Evolutionary conservation across 2,113 vertebrate species (phyloP).

Genomic region (Engystomops pustulosus): DNA sequence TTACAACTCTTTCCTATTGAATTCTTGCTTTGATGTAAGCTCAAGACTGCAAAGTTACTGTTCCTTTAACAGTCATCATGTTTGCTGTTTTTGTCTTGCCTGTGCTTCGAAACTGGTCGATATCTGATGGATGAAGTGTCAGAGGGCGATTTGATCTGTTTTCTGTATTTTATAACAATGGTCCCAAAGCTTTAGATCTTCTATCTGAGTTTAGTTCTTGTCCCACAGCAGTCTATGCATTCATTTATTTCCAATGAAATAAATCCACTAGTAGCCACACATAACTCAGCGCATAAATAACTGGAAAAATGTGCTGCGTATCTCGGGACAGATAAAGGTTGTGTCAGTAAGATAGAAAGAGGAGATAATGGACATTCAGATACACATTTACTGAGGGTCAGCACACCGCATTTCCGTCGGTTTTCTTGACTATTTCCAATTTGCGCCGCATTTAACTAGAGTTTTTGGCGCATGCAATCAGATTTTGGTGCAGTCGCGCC

Average conservation of each 20-base stretch:
- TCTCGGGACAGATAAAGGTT: not conserved
- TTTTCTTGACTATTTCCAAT: too few relatives aligned
- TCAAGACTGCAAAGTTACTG: too few relatives aligned
- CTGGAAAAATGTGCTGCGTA: not conserved
- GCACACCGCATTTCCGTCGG: too few relatives aligned
- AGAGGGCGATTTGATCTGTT: not conserved
- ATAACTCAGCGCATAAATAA: not conserved
- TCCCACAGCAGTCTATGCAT: not conserved
- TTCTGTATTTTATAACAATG: not conserved
- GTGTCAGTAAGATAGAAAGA: not conserved
- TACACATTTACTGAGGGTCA: too few relatives aligned
- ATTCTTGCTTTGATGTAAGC: too few relatives aligned
- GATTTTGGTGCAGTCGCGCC: too few relatives aligned
- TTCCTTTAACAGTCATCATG: not conserved
- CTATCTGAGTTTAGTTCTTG: not conserved
- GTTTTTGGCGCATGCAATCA: too few relatives aligned
- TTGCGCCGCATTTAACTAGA: too few relatives aligned
- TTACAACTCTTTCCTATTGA: too few relatives aligned
- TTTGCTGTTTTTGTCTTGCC: not conserved
- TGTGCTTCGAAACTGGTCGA: not conserved
- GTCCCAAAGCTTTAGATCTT: not conserved
- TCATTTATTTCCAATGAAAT: not conserved
- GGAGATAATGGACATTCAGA: too few relatives aligned
- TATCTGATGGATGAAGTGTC: constrained; percentile 26
- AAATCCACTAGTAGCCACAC: not conserved